phyloP scores from a whole-genome alignment of 2,113 vertebrate species.

The Bathybates hornii region DNA sequence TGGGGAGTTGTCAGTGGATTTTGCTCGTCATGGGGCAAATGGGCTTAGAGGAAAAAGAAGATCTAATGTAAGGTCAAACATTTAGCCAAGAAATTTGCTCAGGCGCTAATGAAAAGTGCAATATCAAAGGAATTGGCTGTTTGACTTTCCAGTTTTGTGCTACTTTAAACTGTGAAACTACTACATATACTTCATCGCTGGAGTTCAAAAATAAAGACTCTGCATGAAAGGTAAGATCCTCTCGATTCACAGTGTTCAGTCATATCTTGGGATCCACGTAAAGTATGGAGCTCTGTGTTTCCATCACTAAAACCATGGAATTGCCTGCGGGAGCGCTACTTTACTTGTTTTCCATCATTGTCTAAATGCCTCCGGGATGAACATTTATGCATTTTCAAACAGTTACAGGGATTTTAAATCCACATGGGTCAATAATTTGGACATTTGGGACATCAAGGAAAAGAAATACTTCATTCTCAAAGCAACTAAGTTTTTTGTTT shows the following conservation, averaged over 20 bases:
- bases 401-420: background rate
- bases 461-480: background rate
- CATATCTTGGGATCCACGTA: background rate
- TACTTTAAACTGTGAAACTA: background rate
- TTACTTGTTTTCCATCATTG: background rate
- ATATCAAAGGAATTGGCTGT: background rate
- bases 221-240: background rate
- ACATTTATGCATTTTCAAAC: background rate
- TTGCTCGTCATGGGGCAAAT: background rate
- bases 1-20: background rate
- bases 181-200: background rate
- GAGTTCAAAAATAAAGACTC: background rate
- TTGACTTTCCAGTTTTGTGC: background rate
- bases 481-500: background rate
- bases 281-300: background rate
- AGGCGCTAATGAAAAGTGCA: background rate
- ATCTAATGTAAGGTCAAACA: background rate
- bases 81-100: background rate
- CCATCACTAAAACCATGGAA: background rate
- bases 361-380: background rate
- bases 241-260: background rate
- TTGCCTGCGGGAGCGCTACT: background rate
- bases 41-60: background rate
- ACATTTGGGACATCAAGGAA: background rate
- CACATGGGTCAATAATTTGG: background rate